These are phyloP conservation scores for Morinoia aosen DNA, from an alignment of 2,888 invertebrate genomes.

Conservation along the genomic window DNA sequence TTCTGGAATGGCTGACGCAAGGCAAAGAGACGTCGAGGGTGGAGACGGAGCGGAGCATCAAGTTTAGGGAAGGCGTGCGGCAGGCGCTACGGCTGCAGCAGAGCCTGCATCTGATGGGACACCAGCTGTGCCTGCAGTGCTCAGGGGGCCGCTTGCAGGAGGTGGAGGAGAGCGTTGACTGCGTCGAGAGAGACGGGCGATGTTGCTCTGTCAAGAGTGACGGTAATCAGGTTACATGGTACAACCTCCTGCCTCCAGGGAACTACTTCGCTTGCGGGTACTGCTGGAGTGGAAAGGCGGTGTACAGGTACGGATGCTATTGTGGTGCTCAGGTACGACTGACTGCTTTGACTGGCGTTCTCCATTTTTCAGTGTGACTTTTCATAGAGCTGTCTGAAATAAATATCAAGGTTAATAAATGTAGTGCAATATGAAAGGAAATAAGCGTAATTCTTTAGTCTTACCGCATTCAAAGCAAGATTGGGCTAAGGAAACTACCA, in stretches of 20 bases:
- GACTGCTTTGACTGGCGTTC: background rate
- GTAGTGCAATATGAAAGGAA: no score
- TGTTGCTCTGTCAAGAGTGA: background rate
- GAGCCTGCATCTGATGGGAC: background rate
- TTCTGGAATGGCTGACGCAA: slow-evolving; percentile 29
- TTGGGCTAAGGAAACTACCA: no score
- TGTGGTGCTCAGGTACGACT: background rate
- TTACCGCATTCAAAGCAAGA: no score
- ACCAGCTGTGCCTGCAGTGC: background rate
- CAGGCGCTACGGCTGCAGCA: slow-evolving; percentile 16
- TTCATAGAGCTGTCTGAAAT: background rate
- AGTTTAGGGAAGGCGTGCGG: slow-evolving; percentile 14
- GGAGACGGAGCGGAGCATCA: slow-evolving; percentile 27
- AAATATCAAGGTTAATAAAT: background rate
- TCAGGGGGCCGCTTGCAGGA: slow-evolving; percentile 25
- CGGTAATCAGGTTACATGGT: slow-evolving; percentile 19
- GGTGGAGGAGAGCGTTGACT: slow-evolving; percentile 39
- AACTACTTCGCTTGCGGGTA: slow-evolving; percentile 31
- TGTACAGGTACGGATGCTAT: background rate
- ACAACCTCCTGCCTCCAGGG: background rate
- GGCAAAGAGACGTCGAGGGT: background rate
- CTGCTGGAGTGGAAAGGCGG: slow-evolving; percentile 36
- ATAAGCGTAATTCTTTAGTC: no score
- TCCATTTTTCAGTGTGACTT: background rate
- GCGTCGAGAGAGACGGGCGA: slow-evolving; percentile 33